phyloP scores from a whole-genome alignment of 2,888 invertebrate species.

The Ormyrus pomaceus region DNA sequence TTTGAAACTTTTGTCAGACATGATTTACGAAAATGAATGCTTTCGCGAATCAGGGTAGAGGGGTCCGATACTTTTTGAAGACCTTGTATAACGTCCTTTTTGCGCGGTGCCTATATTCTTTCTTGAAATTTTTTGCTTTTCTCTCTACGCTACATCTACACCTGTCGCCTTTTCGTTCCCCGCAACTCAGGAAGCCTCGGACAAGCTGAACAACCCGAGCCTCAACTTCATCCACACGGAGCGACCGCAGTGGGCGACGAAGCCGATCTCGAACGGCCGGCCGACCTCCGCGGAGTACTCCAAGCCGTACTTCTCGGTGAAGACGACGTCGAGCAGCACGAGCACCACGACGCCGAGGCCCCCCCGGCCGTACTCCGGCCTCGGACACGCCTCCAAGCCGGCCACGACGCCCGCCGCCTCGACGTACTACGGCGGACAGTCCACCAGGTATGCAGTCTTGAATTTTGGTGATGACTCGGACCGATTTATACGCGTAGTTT shows the following conservation, averaged over 20 bases:
- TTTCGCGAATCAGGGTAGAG: no score
- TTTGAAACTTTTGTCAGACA: no score
- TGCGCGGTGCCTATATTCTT: no score
- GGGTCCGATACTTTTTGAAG: no score
- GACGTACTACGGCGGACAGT: slow-evolving; percentile 62
- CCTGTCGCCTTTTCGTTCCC: no score
- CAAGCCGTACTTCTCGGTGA: slow-evolving; percentile 69
- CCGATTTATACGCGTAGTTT: no score
- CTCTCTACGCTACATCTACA: no score
- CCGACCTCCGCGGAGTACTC: slow-evolving; percentile 63
- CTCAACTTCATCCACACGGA: slow-evolving; percentile 69
- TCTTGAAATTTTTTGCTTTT: no score
- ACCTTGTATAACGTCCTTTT: no score
- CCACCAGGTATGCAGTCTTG: slow-evolving; percentile 66
- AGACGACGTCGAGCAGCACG: slow-evolving; percentile 58
- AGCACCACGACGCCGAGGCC: slow-evolving; percentile 63
- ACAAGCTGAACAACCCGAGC: slow-evolving; percentile 64
- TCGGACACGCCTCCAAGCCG: slow-evolving; percentile 49
- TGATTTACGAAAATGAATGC: no score
- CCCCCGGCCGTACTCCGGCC: slow-evolving; percentile 58
- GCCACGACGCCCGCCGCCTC: slow-evolving; percentile 63
- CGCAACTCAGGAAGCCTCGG: slow-evolving; percentile 58
- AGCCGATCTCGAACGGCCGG: slow-evolving; percentile 64
- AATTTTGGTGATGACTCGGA: background rate
- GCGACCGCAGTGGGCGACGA: slow-evolving; percentile 70